These are phyloP conservation scores for Loxodonta africana DNA, from an alignment of 2,113 vertebrate species.

Conservation along the genomic window DNA sequence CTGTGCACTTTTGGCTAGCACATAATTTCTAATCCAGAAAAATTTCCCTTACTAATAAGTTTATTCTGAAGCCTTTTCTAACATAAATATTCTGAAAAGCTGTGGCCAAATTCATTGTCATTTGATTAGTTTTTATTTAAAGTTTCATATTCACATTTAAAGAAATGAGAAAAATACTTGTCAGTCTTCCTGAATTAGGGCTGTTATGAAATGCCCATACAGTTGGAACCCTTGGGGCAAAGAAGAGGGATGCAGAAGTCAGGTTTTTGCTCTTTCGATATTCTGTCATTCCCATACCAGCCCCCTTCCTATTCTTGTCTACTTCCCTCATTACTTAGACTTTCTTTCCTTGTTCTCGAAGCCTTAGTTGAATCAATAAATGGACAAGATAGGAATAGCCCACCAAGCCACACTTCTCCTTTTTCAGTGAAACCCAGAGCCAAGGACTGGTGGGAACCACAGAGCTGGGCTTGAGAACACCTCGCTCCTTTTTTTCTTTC, in stretches of 20 bases:
- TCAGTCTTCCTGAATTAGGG: background rate
- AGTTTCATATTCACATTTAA: background rate
- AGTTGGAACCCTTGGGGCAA: background rate
- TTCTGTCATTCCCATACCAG: background rate
- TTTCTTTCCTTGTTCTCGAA: background rate
- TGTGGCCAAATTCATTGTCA: background rate
- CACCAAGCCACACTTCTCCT: background rate
- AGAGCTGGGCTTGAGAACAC: background rate
- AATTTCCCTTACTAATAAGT: background rate
- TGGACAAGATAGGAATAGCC: background rate
- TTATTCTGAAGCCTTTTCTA: background rate
- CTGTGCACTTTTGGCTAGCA: background rate
- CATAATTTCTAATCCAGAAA: background rate
- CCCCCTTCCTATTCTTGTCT: background rate
- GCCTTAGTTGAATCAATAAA: background rate
- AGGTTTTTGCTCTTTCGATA: background rate
- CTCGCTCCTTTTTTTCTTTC: background rate
- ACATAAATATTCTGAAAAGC: background rate
- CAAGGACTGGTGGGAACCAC: background rate
- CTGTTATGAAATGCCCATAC: background rate
- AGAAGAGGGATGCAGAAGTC: background rate
- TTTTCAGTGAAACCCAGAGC: background rate
- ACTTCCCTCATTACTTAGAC: background rate
- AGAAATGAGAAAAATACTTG: background rate
- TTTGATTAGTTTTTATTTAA: constrained; percentile 17